Evolutionary conservation across 2,888 invertebrate species (phyloP).

Genomic region (Drepana falcataria): DNA sequence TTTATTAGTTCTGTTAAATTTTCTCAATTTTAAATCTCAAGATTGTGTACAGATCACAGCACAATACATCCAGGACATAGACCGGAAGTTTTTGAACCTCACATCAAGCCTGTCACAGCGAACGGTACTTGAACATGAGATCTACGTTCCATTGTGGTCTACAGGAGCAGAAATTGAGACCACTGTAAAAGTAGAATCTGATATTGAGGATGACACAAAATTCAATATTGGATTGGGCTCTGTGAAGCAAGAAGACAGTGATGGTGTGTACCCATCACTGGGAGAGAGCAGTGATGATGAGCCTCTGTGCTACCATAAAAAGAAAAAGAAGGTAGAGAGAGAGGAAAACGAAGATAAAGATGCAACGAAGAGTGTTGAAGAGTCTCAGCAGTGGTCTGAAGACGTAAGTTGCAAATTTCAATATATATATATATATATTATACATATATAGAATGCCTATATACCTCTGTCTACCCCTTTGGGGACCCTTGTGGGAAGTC

Average conservation of each 20-base stretch:
- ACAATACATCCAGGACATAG: slow-evolving; percentile 31
- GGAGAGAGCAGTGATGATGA: slow-evolving; percentile 52
- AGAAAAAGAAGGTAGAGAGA: slow-evolving; percentile 37
- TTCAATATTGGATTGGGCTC: slow-evolving; percentile 18
- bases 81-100: slow-evolving; percentile 31
- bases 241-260: slow-evolving; percentile 41
- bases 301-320: slow-evolving; percentile 48
- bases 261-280: slow-evolving; percentile 17
- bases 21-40: slow-evolving; percentile 1
- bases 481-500: too few relatives aligned
- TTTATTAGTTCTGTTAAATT: too few relatives aligned
- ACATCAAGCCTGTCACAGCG: slow-evolving; percentile 21
- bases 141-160: background rate
- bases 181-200: slow-evolving; percentile 32
- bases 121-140: background rate
- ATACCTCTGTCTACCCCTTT: too few relatives aligned
- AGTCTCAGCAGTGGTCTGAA: slow-evolving; percentile 9
- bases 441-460: too few relatives aligned
- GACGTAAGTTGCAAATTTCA: background rate
- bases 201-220: slow-evolving; percentile 6
- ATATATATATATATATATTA: too few relatives aligned
- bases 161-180: background rate
- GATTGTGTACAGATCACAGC: slow-evolving; percentile 29
- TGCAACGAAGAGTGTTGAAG: slow-evolving; percentile 11
- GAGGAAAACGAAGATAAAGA: slow-evolving; percentile 23